Evolutionary conservation across 2,888 invertebrate species (phyloP).

Genomic region (Copidosoma aretas): DNA sequence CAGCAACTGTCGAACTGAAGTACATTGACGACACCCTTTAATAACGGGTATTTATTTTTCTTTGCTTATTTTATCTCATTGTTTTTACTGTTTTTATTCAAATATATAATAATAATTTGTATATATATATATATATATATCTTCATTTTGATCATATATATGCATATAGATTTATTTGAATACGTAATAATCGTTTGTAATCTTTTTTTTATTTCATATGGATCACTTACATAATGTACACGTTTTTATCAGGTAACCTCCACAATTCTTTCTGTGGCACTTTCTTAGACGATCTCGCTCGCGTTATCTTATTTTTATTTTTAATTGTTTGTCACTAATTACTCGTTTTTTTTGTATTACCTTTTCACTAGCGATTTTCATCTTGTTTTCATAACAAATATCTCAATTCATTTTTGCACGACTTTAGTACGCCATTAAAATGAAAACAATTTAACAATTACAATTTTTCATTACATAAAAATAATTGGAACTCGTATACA

Average conservation of each 20-base stretch:
- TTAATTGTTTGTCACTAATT: background rate
- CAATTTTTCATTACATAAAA: no score
- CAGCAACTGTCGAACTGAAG: conserved; percentile 21
- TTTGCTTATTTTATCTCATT: conserved; percentile 5
- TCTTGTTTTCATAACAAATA: no score
- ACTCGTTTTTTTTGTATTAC: conserved; percentile 7
- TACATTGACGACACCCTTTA: conserved; percentile 8
- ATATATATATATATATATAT: no score
- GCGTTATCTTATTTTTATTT: conserved; percentile 14
- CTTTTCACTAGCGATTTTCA: no score
- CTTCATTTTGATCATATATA: conserved; percentile 42
- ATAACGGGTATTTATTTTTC: background rate
- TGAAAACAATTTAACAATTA: conserved; percentile 20
- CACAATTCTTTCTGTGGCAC: conserved; percentile 57
- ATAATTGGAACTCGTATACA: no score
- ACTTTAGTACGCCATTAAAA: no score
- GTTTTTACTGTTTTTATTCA: conserved; percentile 27
- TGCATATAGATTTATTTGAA: conserved; percentile 53
- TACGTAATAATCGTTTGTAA: conserved; percentile 56
- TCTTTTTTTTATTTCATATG: conserved; percentile 54
- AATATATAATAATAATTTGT: conserved; percentile 43
- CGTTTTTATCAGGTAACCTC: conserved; percentile 42
- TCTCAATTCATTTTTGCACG: no score
- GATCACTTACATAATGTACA: conserved; percentile 47
- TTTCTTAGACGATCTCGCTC: conserved; percentile 46